Base-by-base conservation (phyloP, 2,113 vertebrate genomes). In the cattle (Bos taurus) region DNA sequence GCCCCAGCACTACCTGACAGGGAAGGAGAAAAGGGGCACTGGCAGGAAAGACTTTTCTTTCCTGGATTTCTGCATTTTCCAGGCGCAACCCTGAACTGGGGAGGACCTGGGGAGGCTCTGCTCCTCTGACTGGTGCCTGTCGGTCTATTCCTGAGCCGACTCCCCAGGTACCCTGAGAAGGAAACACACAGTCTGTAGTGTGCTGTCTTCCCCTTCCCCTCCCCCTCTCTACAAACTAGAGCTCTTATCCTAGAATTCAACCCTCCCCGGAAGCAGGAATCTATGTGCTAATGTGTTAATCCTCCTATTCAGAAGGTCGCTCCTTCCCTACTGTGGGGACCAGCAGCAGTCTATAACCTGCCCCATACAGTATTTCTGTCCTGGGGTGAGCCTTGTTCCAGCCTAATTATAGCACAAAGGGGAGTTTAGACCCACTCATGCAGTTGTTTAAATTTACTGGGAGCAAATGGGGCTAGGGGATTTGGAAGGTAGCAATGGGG, bases 251-350 rank as follows among this genome's bases (percentile, higher is more conserved):
- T 83, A 95, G 97, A 97, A 97, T 97, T 92, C 97, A 90, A 82
- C 92, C 98, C 95, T 97, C 96, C 95, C 97, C 50, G 54, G 97
- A 98, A 97, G 95, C 98, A 97, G 28, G 96, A 98, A 98, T 98
- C 96, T 98, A 91, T 97, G 97, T 97, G 97, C 98, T 98, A 98
- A 98, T 98, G 97, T 98, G 98, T 97, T 98, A 98, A 98, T 98
- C 98, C 97, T 90, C 93, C 96, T 97, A 98, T 98, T 98, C 96
- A 98, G 92, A 98, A 97, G 94, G 97, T 97, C 40, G 71, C 74
- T 94, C 59, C 98, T 97, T 98, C 97, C 98, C 98, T 93, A 97
- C 98, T 97, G 98, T 56, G 98, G 98, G 86, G 97, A 97, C 93
- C 95, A 89, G 97, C 97, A 46, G 93, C 82, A 95, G 96, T 93